Evolutionary conservation across 2,888 invertebrate genomes (phyloP).

Genomic region (Drosophila ochracea): DNA sequence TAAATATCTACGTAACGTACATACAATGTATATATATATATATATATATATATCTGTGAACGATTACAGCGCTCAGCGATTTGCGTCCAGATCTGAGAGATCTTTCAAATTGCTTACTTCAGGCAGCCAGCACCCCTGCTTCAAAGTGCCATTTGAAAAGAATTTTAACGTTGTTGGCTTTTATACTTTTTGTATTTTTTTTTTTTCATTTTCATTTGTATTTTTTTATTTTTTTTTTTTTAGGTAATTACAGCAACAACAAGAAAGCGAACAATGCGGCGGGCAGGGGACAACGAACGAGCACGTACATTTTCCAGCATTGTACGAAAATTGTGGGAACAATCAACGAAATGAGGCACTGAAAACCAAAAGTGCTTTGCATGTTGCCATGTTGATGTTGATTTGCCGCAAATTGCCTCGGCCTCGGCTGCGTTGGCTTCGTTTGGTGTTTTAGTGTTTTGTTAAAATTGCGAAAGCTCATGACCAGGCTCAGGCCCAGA

Average conservation of each 20-base stretch:
- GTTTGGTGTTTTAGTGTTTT: slow-evolving; percentile 21
- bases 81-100: slow-evolving; percentile 63
- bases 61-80: slow-evolving; percentile 71
- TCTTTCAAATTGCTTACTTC: slow-evolving; percentile 66
- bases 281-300: slow-evolving; percentile 60
- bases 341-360: slow-evolving; percentile 71
- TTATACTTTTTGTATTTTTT: slow-evolving; percentile 27
- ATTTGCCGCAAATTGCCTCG: slow-evolving; percentile 72
- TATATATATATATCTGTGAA: slow-evolving; percentile 43
- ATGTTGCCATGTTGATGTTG: slow-evolving; percentile 57
- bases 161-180: slow-evolving; percentile 73
- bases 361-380: slow-evolving; percentile 75
- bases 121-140: slow-evolving; percentile 31
- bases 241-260: slow-evolving; percentile 71
- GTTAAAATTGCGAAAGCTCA: slow-evolving; percentile 59
- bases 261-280: slow-evolving; percentile 44
- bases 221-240: slow-evolving; percentile 44
- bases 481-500: neutral
- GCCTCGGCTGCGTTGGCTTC: slow-evolving; percentile 24
- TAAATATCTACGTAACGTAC: slow-evolving; percentile 6
- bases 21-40: neutral
- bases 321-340: slow-evolving; percentile 81
- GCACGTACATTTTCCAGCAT: slow-evolving; percentile 79
- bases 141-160: slow-evolving; percentile 76
- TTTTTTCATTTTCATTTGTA: slow-evolving; percentile 3